Percentiles rank a stretch among this genome's conserved stretches.
Evolutionary conservation across 2,113 vertebrate genomes (phyloP).

Genomic region (Echinops telfairi): DNA sequence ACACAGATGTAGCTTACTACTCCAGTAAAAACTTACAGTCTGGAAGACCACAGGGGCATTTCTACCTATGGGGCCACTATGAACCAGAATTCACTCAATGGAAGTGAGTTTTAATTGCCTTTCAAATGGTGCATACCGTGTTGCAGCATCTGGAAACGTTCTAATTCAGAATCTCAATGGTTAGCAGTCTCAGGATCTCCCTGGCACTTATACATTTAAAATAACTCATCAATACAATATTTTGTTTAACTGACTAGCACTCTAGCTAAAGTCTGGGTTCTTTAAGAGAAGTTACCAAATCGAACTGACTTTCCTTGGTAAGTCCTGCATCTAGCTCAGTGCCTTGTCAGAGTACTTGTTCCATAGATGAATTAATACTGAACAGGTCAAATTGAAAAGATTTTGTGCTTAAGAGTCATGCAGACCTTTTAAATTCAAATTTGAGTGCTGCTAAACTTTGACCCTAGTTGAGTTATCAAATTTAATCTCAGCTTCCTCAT

Average conservation of each 20-base stretch:
- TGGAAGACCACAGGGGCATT: too few species aligned
- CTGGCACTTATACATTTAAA: accelerated
- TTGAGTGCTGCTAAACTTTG: not conserved
- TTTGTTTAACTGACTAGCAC: not conserved
- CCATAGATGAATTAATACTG: accelerated
- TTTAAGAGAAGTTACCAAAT: not conserved
- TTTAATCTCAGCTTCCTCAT: not conserved
- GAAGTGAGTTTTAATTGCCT: too few species aligned
- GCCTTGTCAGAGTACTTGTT: accelerated
- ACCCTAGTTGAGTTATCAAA: accelerated
- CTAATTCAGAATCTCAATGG: too few species aligned
- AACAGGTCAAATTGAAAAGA: accelerated
- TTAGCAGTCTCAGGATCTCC: not conserved
- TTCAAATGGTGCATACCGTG: too few species aligned
- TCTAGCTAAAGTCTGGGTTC: not conserved
- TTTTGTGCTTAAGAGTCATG: too few species aligned
- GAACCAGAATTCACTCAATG: too few species aligned
- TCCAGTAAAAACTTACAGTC: too few species aligned
- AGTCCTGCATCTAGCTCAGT: accelerated
- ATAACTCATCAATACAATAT: accelerated
- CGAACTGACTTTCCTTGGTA: accelerated
- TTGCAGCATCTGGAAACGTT: too few species aligned
- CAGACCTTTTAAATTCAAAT: accelerated
- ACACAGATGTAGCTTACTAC: too few species aligned
- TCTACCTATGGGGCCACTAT: too few species aligned